A percentile compares a stretch with the other conserved stretches of the same genome.
Conservation (phyloP, 53 echinoderm and acorn worm species). For the Actinopyga echinites region DNA sequence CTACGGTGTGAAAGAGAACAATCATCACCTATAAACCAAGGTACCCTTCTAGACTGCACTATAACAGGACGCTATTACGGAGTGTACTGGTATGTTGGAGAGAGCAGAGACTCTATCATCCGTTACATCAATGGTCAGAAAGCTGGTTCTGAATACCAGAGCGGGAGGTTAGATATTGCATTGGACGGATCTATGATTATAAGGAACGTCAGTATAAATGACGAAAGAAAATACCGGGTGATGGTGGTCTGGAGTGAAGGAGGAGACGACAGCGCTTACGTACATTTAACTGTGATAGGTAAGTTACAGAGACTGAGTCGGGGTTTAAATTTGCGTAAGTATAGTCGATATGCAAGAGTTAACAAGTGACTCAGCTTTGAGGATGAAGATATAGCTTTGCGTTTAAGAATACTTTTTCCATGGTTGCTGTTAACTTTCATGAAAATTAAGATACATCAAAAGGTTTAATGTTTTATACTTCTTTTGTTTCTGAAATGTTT, state of each 20-base stretch:
- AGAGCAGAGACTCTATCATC: neutral
- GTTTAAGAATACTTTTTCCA: no score
- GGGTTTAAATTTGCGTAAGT: no score
- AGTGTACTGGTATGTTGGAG: neutral
- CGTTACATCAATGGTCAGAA: neutral
- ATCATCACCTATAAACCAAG: no score
- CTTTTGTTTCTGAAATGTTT: no score
- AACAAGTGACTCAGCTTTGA: no score
- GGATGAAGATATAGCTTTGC: no score
- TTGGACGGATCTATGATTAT: neutral
- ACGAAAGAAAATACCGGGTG: neutral
- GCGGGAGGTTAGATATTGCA: neutral
- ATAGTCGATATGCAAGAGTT: no score
- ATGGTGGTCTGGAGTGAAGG: neutral
- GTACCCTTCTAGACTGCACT: neutral
- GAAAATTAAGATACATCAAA: no score
- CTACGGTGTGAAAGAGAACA: no score
- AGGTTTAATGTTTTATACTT: no score
- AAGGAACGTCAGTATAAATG: neutral
- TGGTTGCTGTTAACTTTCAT: no score
- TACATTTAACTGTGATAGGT: neutral
- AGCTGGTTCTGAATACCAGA: neutral
- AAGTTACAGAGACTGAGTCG: no score
- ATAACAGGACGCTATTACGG: neutral
- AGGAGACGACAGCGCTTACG: neutral